Percentiles rank a stretch among this genome's conserved stretches.
These are phyloP conservation scores for Drosophila burlai DNA, from an alignment of 1,140 invertebrate genomes.

Conservation along the genomic window DNA sequence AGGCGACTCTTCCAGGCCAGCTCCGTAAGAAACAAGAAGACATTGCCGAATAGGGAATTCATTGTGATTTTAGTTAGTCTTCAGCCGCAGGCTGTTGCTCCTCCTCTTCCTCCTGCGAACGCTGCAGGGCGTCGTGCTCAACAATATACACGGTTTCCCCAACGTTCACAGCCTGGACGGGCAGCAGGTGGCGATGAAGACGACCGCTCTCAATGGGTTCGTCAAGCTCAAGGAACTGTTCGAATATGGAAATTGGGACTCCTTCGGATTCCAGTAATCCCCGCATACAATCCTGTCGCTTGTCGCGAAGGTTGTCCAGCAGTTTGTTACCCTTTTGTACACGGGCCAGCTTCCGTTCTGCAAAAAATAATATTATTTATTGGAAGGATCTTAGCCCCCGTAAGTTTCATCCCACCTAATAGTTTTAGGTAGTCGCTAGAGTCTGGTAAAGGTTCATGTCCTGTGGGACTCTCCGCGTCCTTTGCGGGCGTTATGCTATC, in stretches of 20 bases:
- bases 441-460: conserved; percentile 82
- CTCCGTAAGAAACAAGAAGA: conserved; percentile 86
- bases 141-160: conserved; percentile 86
- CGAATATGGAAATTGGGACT: conserved; percentile 49
- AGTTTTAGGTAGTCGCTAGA: conserved; percentile 76
- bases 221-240: conserved; percentile 81
- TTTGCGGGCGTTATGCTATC: conserved; percentile 15
- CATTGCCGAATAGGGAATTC: conserved; percentile 79
- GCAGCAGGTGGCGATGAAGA: conserved; percentile 85
- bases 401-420: conserved; percentile 42
- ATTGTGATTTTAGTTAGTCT: conserved; percentile 52
- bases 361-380: background rate
- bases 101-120: conserved; percentile 21
- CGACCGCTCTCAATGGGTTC: conserved; percentile 80
- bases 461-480: conserved; percentile 1
- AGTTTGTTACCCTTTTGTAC: conserved; percentile 85
- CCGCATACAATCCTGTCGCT: conserved; percentile 85
- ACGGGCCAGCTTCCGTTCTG: conserved; percentile 86
- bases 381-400: too few relatives aligned
- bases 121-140: conserved; percentile 85
- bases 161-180: conserved; percentile 85
- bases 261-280: conserved; percentile 77
- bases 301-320: conserved; percentile 85
- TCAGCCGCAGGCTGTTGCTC: conserved; percentile 11
- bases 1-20: conserved; percentile 86